Percentiles rank a stretch among this genome's conserved stretches.
These are phyloP conservation scores for Monopis laevigella DNA, from an alignment of 2,888 invertebrate species.

Conservation along the genomic window DNA sequence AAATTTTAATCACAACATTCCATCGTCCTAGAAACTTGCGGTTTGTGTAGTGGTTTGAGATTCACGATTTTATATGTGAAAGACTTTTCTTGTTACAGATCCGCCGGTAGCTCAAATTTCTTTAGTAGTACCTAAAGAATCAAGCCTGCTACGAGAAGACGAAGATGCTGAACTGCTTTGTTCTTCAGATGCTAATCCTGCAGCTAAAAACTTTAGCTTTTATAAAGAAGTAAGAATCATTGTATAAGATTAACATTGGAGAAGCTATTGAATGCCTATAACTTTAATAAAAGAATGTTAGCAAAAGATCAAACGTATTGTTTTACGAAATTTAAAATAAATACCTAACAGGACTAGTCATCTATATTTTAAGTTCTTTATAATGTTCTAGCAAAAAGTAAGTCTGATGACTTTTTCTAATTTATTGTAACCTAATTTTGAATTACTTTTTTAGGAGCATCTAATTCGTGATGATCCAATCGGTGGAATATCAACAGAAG, in stretches of 20 bases:
- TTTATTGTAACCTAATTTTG: not conserved
- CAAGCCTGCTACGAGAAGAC: constrained; percentile 74
- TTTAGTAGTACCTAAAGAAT: constrained; percentile 69
- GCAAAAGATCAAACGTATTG: too few species aligned
- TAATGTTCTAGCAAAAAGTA: too few species aligned
- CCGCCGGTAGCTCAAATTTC: constrained; percentile 78
- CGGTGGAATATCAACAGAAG: constrained; percentile 72
- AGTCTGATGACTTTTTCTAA: too few species aligned
- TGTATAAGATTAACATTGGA: too few species aligned
- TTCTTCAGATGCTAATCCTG: constrained; percentile 80
- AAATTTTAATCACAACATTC: not conserved
- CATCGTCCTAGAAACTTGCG: not conserved
- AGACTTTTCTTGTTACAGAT: constrained; percentile 68
- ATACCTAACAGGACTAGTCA: too few species aligned
- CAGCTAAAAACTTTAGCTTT: constrained; percentile 78
- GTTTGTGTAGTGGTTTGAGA: not conserved
- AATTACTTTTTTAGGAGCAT: constrained; percentile 60
- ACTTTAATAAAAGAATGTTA: too few species aligned
- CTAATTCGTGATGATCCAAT: constrained; percentile 72
- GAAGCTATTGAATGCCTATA: too few species aligned
- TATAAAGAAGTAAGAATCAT: constrained; percentile 87
- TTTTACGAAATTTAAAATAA: too few species aligned
- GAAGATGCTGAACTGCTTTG: constrained; percentile 82
- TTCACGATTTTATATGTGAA: too few species aligned
- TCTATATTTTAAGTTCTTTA: too few species aligned